Evolutionary conservation across 1,140 invertebrate species (phyloP).

Genomic region (Neocloeon triangulifer): DNA sequence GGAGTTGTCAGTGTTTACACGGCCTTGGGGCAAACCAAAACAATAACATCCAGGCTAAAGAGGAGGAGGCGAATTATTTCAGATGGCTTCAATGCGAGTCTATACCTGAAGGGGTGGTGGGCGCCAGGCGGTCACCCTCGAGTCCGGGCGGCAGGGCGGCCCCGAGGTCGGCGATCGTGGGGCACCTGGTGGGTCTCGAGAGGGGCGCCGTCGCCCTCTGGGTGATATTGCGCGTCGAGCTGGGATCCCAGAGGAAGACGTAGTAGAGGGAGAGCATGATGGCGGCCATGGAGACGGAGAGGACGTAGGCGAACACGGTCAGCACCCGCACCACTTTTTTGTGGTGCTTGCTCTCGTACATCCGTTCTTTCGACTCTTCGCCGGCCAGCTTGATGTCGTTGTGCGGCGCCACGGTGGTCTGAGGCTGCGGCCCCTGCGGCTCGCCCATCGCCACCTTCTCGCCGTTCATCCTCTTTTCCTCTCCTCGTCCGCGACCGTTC

Average conservation of each 20-base stretch:
- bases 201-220: not conserved
- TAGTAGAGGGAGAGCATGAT: constrained; percentile 91
- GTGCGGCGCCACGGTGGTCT: constrained; percentile 10
- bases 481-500: not conserved
- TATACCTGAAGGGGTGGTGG: too few species aligned
- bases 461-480: constrained; percentile 1
- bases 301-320: constrained; percentile 84
- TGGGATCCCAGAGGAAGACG: constrained; percentile 85
- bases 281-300: constrained; percentile 84
- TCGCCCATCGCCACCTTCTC: not conserved
- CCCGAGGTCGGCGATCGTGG: too few species aligned
- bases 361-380: constrained; percentile 53
- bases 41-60: too few species aligned
- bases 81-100: too few species aligned
- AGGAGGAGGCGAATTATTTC: too few species aligned
- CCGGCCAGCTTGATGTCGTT: constrained; percentile 42
- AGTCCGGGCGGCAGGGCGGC: too few species aligned
- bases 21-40: too few species aligned
- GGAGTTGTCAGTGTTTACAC: too few species aligned
- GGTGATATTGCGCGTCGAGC: not conserved
- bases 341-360: constrained; percentile 62
- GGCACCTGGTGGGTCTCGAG: too few species aligned
- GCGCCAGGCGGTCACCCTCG: too few species aligned
- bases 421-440: not conserved
- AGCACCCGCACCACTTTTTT: constrained; percentile 76